Base-by-base conservation (phyloP, 2,113 vertebrate genomes). In the Channa argus region DNA sequence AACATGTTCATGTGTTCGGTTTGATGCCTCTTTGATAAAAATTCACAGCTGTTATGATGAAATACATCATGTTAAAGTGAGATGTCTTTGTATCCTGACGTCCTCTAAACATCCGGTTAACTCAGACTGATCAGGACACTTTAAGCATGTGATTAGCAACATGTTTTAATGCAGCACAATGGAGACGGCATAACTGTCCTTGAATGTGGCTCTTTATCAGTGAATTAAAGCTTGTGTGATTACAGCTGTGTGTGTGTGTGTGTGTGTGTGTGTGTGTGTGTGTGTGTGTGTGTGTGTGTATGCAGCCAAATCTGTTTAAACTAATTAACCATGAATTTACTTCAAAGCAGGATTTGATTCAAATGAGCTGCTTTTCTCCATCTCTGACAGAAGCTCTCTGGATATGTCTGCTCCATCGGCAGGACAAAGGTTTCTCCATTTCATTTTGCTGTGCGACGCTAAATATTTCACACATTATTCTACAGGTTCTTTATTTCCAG, bases 291-390 rank as follows among this genome's bases (percentile, higher is more conserved):
- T 92, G 83, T 94, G 95, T 95, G 95, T 51, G 94, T 94, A 93
- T 92, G 77, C 88, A 85, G 91, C 90, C 94, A 96, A 96, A 97
- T 96, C 95, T 96, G 95, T 95, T 97, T 96, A 96, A 96, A 95
- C 95, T 96, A 96, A 97, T 97, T 93, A 93, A 91, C 92, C 94
- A 94, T 96, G 95, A 97, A 96, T 96, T 94, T 92, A 95, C 94
- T 95, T 96, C 95, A 96, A 95, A 96, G 94, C 58, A 49, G 90
- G 65, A 91, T 89, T 87, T 93, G 93, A 95, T 96, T 94, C 94
- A 95, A 95, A 96, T 94, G 94, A 95, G 94, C 89, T 76, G 78
- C 86, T 82, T 91, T 89, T 92, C 86, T 91, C 91, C 84, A 15
- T 34, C 8, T 33, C 36, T 45, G 70, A 59, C 50, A 66, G 43